phyloP scores from a whole-genome alignment of 2,888 invertebrate species.

The Spisula subtruncata region DNA sequence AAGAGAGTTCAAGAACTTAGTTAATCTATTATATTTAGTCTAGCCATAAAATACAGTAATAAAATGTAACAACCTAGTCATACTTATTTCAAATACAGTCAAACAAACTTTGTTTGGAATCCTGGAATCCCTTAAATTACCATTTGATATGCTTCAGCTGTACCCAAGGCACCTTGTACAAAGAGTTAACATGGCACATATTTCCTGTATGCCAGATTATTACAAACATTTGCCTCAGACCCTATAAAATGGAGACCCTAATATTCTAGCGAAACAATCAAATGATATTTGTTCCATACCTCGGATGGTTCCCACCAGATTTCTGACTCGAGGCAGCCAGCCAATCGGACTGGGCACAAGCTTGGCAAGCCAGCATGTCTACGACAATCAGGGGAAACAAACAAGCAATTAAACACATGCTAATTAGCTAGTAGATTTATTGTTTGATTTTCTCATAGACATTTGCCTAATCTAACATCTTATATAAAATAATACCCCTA shows the following conservation, averaged over 20 bases:
- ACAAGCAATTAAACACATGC: slow-evolving; percentile 13
- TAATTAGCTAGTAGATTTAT: slow-evolving; percentile 3
- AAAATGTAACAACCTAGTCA: background rate
- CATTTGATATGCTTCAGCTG: background rate
- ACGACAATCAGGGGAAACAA: background rate
- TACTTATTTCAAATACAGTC: background rate
- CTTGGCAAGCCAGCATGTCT: background rate
- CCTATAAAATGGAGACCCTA: background rate
- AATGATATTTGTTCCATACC: background rate
- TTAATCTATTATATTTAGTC: background rate
- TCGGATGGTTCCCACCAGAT: background rate
- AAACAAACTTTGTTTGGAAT: background rate
- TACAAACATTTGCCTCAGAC: background rate
- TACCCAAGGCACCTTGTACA: background rate
- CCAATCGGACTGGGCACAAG: background rate
- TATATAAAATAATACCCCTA: background rate
- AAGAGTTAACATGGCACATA: background rate
- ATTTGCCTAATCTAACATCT: background rate
- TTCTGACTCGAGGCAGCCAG: background rate
- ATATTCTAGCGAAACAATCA: background rate
- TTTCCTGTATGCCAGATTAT: background rate
- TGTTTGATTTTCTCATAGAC: background rate
- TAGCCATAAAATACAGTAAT: background rate
- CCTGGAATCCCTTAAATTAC: background rate
- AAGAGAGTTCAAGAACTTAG: background rate